Percentiles rank a stretch among this genome's conserved stretches.
phyloP scores from a whole-genome alignment of 2,797 vertebrate species.

The Amphiprion clarkii region DNA sequence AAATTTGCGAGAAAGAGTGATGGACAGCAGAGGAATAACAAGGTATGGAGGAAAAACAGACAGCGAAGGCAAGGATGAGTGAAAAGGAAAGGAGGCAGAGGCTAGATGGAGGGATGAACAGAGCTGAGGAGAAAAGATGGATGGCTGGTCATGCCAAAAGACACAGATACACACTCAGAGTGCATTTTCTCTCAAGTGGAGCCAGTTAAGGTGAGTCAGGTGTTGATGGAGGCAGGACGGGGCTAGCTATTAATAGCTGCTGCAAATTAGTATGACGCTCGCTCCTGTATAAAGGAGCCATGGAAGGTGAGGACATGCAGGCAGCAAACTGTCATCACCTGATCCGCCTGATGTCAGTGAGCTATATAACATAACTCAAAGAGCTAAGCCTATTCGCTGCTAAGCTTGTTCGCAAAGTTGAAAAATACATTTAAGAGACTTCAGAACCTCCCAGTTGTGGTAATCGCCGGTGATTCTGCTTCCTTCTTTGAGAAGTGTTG shows the following conservation, averaged over 20 bases:
- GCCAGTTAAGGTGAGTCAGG: constrained; percentile 58
- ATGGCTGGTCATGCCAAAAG: constrained; percentile 9
- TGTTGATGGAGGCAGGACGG: constrained; percentile 51
- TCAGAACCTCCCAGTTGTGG: constrained; percentile 18
- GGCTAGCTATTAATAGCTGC: constrained; percentile 64
- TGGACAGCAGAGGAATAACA: background rate
- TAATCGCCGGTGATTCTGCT: constrained; percentile 19
- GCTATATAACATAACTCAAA: constrained; percentile 17
- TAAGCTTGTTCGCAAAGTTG: constrained; percentile 29
- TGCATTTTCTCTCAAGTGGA: constrained; percentile 40
- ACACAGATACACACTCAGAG: constrained; percentile 23
- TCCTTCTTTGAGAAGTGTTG: background rate
- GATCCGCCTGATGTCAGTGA: constrained; percentile 13
- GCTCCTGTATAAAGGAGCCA: constrained; percentile 17
- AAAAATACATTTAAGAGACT: constrained; percentile 35
- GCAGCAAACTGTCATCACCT: constrained; percentile 22
- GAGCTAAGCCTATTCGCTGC: constrained; percentile 31
- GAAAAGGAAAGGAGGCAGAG: constrained; percentile 8
- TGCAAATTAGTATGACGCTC: constrained; percentile 50
- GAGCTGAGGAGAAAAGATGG: constrained; percentile 22
- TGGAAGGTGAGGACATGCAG: constrained; percentile 21
- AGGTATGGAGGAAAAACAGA: background rate
- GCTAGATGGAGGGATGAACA: constrained; percentile 18
- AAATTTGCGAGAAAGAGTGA: background rate
- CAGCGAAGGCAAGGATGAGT: constrained; percentile 14